phyloP scores from a whole-genome alignment of 2,888 invertebrate genomes.

The Dicranocentrus wangi region DNA sequence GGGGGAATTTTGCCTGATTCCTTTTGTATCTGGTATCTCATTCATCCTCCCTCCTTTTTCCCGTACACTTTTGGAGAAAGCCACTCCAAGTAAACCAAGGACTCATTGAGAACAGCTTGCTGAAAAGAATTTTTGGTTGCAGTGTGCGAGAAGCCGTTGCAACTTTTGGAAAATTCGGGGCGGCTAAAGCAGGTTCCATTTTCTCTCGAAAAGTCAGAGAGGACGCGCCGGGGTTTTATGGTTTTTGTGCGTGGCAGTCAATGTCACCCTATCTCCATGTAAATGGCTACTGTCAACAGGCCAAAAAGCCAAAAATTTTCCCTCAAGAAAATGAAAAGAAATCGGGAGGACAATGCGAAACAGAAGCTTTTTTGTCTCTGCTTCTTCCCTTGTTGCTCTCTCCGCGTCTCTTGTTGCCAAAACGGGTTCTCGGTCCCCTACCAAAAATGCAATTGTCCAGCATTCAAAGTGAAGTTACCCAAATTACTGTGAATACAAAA shows the following conservation, averaged over 20 bases:
- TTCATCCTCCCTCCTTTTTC: background rate
- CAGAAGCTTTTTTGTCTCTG: background rate
- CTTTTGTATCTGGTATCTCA: background rate
- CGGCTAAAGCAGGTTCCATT: too few relatives aligned
- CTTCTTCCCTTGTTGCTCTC: background rate
- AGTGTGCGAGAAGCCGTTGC: too few relatives aligned
- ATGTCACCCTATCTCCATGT: slow-evolving; percentile 3
- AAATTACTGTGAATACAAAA: slow-evolving; percentile 17
- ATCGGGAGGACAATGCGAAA: background rate
- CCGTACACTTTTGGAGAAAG: too few relatives aligned
- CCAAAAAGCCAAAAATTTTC: slow-evolving; percentile 13
- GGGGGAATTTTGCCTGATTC: background rate
- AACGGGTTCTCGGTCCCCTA: too few relatives aligned
- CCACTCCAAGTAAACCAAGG: too few relatives aligned
- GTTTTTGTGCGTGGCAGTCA: background rate
- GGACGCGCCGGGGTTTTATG: background rate
- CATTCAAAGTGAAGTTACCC: slow-evolving; percentile 6
- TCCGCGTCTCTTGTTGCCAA: background rate
- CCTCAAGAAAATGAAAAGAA: background rate
- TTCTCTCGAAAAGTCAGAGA: too few relatives aligned
- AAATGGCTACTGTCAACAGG: slow-evolving; percentile 15
- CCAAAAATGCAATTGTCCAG: background rate
- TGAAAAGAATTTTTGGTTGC: too few relatives aligned
- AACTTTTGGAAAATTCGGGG: too few relatives aligned
- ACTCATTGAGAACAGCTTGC: too few relatives aligned